Conservation (phyloP, 2,888 invertebrate genomes). For the Galeruca laticollis region DNA sequence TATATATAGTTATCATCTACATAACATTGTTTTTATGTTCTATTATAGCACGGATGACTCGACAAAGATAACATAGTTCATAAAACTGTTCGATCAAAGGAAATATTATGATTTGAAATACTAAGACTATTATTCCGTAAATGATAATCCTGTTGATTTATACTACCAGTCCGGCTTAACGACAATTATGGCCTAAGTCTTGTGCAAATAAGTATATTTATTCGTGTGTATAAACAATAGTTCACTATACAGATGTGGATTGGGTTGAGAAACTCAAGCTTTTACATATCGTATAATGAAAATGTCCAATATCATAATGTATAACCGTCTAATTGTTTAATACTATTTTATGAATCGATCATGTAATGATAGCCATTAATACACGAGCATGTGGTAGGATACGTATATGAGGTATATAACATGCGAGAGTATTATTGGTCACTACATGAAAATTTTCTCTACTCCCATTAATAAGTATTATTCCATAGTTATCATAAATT, state of each 20-base stretch:
- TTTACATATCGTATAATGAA: background rate
- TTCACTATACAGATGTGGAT: background rate
- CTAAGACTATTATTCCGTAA: slow-evolving; percentile 40
- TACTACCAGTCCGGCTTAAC: slow-evolving; percentile 36
- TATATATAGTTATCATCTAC: background rate
- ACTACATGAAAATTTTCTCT: too few relatives aligned
- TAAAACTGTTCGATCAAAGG: slow-evolving; percentile 34
- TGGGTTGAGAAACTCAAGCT: background rate
- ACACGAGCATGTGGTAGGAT: too few relatives aligned
- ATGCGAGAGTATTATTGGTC: too few relatives aligned
- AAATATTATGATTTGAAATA: slow-evolving; percentile 40
- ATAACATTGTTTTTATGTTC: slow-evolving; percentile 22
- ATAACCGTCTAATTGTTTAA: background rate
- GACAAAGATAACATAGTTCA: slow-evolving; percentile 24
- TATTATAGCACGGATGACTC: slow-evolving; percentile 23
- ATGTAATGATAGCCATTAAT: too few relatives aligned
- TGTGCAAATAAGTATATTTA: background rate
- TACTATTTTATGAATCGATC: too few relatives aligned
- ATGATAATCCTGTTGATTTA: slow-evolving; percentile 43
- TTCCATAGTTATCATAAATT: too few relatives aligned
- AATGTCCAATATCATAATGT: background rate
- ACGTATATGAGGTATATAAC: too few relatives aligned
- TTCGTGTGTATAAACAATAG: background rate
- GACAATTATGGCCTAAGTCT: slow-evolving; percentile 16
- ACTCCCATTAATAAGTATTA: too few relatives aligned